Percentiles rank a stretch among this genome's conserved stretches.
These are phyloP conservation scores for Zaprionus taronus DNA, from an alignment of 1,140 invertebrate genomes.

Conservation along the genomic window DNA sequence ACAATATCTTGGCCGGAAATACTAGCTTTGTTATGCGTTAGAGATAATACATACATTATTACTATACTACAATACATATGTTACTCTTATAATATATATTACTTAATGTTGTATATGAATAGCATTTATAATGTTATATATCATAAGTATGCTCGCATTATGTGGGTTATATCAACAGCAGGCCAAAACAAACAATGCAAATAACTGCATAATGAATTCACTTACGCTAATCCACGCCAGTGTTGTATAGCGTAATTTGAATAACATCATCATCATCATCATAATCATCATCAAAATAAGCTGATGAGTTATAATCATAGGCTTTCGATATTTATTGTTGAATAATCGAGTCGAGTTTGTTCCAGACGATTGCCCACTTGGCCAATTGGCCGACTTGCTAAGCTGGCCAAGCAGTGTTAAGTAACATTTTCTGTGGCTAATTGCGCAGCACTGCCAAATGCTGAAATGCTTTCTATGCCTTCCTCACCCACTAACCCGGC, in stretches of 20 bases:
- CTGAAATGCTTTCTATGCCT: conserved; percentile 6
- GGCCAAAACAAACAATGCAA: not conserved
- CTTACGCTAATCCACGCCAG: not conserved
- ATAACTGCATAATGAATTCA: not conserved
- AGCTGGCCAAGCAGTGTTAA: conserved; percentile 19
- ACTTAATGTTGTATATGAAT: not conserved
- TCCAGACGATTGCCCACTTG: conserved; percentile 32
- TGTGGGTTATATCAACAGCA: conserved; percentile 5
- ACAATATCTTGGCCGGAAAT: no score
- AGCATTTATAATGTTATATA: not conserved
- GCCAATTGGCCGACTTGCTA: conserved; percentile 13
- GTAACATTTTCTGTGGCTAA: conserved; percentile 19
- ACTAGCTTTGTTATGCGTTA: no score
- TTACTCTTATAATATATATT: no score
- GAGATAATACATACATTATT: not conserved
- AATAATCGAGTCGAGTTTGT: conserved; percentile 20
- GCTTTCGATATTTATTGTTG: conserved; percentile 27
- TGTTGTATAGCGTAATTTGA: conserved; percentile 26
- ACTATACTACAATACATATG: no score
- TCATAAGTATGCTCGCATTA: not conserved
- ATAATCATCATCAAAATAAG: not conserved
- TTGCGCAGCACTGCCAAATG: conserved; percentile 21
- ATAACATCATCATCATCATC: conserved; percentile 14
- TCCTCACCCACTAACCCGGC: conserved; percentile 25
- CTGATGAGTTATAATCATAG: conserved; percentile 11